These are phyloP conservation scores for Butorides virescens DNA, from an alignment of 2,113 vertebrate species.

Conservation along the genomic window DNA sequence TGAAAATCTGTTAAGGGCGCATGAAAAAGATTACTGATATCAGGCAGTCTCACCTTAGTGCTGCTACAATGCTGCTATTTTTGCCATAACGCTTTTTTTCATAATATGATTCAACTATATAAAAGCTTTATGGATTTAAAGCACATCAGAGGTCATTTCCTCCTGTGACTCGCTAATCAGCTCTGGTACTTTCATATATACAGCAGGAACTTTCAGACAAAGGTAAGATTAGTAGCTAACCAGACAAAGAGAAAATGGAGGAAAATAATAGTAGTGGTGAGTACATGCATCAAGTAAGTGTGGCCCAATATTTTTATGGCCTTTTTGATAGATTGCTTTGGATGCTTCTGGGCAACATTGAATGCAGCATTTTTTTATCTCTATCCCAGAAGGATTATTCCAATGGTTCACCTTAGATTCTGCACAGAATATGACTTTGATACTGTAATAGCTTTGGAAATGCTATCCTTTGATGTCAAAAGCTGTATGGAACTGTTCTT, in stretches of 20 bases:
- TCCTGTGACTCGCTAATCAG: slow-evolving; percentile 68
- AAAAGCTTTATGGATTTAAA: slow-evolving; percentile 69
- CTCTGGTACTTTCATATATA: slow-evolving; percentile 48
- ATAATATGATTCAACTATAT: slow-evolving; percentile 43
- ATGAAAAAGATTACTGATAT: background rate
- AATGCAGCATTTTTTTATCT: slow-evolving; percentile 68
- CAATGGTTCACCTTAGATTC: slow-evolving; percentile 72
- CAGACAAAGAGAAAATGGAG: slow-evolving; percentile 54
- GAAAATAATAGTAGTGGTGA: slow-evolving; percentile 58
- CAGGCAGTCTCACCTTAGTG: background rate
- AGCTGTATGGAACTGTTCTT: slow-evolving; percentile 66
- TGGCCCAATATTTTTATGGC: slow-evolving; percentile 57
- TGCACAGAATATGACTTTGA: slow-evolving; percentile 73
- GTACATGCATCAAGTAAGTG: slow-evolving; percentile 29
- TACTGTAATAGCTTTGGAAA: slow-evolving; percentile 75
- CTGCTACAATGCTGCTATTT: slow-evolving; percentile 43
- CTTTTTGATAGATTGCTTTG: slow-evolving; percentile 68
- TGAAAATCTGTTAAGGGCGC: slow-evolving; percentile 1
- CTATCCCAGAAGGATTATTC: slow-evolving; percentile 70
- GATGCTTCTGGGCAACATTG: slow-evolving; percentile 52
- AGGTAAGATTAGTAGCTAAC: slow-evolving; percentile 56
- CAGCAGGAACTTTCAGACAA: slow-evolving; percentile 41
- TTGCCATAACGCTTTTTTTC: background rate
- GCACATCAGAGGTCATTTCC: slow-evolving; percentile 65
- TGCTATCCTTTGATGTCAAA: slow-evolving; percentile 69